These are phyloP conservation scores for Macaria notata DNA, from an alignment of 2,888 invertebrate genomes.

Conservation along the genomic window DNA sequence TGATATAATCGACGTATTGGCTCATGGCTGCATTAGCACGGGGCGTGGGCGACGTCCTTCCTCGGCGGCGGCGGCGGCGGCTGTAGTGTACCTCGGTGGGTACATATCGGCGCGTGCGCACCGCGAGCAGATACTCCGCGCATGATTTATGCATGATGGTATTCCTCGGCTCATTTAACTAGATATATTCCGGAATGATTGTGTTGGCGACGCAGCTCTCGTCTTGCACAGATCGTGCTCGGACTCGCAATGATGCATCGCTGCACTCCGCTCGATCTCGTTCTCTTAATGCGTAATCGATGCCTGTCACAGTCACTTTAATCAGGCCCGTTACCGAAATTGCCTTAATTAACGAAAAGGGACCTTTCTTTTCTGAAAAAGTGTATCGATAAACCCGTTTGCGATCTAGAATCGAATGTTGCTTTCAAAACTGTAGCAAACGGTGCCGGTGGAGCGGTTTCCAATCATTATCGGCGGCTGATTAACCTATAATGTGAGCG, in stretches of 20 bases:
- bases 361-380: conserved; percentile 52
- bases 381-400: conserved; percentile 62
- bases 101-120: conserved; percentile 58
- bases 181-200: conserved; percentile 74
- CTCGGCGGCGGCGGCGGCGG: conserved; percentile 54
- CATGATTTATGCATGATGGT: conserved; percentile 75
- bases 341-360: conserved; percentile 63
- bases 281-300: conserved; percentile 54
- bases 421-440: conserved; percentile 58
- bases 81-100: conserved; percentile 51
- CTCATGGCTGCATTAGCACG: conserved; percentile 58
- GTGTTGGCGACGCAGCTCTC: conserved; percentile 60
- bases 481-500: conserved; percentile 35
- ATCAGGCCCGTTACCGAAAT: conserved; percentile 63
- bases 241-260: conserved; percentile 52
- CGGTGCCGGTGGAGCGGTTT: conserved; percentile 44
- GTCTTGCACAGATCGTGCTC: conserved; percentile 56
- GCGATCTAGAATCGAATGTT: conserved; percentile 54
- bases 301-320: conserved; percentile 58
- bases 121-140: conserved; percentile 41
- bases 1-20: conserved; percentile 74
- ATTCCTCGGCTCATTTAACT: conserved; percentile 70
- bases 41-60: conserved; percentile 75
- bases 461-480: conserved; percentile 44
- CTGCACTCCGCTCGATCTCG: conserved; percentile 28